Percentiles rank a stretch among this genome's conserved stretches.
Evolutionary conservation across 2,888 invertebrate genomes (phyloP).

Genomic region (Dolichomitus sp.): DNA sequence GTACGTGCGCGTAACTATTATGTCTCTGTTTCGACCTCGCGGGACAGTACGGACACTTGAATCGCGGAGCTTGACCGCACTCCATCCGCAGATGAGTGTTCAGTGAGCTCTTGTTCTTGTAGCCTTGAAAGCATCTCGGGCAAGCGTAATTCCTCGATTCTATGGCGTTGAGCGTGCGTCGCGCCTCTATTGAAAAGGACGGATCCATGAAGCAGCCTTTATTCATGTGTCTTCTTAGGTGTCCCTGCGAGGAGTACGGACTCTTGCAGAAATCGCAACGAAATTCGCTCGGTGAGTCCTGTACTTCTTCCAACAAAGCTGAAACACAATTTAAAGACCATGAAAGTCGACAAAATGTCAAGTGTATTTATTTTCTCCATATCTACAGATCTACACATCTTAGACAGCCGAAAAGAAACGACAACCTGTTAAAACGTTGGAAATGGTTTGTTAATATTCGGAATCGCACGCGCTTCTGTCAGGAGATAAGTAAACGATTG

Average conservation of each 20-base stretch:
- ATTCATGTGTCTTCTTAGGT: slow-evolving; percentile 20
- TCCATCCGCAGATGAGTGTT: slow-evolving; percentile 74
- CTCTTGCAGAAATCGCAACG: slow-evolving; percentile 40
- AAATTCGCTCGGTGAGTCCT: not conserved
- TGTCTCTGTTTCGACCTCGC: slow-evolving; percentile 71
- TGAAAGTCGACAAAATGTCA: not conserved
- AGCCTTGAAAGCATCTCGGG: slow-evolving; percentile 74
- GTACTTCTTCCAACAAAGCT: slow-evolving; percentile 6
- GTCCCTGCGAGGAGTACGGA: slow-evolving; percentile 18
- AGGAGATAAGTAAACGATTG: not conserved
- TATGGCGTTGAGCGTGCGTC: slow-evolving; percentile 26
- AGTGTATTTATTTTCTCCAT: not conserved
- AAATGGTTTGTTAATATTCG: not conserved
- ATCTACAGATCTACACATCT: not conserved
- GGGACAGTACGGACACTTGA: slow-evolving; percentile 76
- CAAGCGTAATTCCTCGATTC: slow-evolving; percentile 63
- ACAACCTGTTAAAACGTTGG: not conserved
- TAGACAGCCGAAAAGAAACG: not conserved
- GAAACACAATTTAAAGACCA: slow-evolving; percentile 18
- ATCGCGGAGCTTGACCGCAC: slow-evolving; percentile 78
- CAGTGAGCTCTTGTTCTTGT: slow-evolving; percentile 74
- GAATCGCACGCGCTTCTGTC: not conserved
- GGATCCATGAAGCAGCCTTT: slow-evolving; percentile 33
- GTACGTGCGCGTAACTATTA: slow-evolving; percentile 72
- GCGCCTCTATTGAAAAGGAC: slow-evolving; percentile 24